These are phyloP conservation scores for Magallana angulata DNA, from an alignment of 1,140 invertebrate genomes.

Conservation along the genomic window DNA sequence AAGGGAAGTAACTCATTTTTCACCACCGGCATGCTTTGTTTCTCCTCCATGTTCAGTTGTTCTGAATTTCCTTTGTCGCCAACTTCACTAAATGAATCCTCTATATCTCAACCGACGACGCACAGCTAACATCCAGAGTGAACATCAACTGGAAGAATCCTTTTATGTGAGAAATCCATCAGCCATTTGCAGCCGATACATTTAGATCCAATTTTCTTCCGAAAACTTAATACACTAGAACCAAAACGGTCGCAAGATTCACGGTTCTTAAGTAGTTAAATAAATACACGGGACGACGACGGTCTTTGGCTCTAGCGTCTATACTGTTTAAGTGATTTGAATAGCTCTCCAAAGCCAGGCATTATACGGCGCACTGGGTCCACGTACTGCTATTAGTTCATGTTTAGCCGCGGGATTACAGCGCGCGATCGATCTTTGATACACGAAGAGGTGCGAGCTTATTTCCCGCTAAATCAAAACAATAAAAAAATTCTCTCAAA, in stretches of 20 bases:
- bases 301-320: neutral
- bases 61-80: neutral
- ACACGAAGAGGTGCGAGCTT: neutral
- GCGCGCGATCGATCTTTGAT: neutral
- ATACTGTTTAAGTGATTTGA: constrained; percentile 21
- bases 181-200: neutral
- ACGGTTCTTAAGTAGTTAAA: constrained; percentile 28
- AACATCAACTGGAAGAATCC: neutral
- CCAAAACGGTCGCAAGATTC: neutral
- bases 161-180: constrained; percentile 4
- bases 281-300: neutral
- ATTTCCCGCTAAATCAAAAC: neutral
- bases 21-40: neutral
- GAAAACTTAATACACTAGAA: constrained; percentile 10
- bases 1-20: constrained; percentile 26
- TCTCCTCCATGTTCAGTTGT: constrained; percentile 1
- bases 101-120: too few relatives aligned
- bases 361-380: constrained; percentile 3
- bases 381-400: neutral
- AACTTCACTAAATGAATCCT: neutral
- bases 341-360: constrained; percentile 16
- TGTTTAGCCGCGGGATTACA: constrained; percentile 24
- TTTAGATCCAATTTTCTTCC: neutral
- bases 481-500: neutral
- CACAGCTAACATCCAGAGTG: neutral